Base-by-base conservation (phyloP, 2,797 vertebrate species). In the Myripristis murdjan region DNA sequence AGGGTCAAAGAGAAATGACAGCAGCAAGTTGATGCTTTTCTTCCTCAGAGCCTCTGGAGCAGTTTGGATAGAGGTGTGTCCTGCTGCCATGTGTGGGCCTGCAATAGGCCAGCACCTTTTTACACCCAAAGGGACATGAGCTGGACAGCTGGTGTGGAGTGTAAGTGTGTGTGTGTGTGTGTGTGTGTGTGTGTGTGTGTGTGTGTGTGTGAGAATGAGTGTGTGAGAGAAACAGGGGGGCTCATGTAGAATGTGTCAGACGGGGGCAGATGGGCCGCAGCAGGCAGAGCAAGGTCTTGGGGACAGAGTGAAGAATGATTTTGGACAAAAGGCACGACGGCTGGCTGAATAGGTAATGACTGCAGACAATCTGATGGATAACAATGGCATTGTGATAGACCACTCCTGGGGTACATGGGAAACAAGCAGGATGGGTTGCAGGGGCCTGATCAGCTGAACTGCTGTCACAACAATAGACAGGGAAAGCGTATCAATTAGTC, bases 301-400 rank as follows among this genome's bases (percentile, higher is more conserved):
- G 80, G 79, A 87, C 85, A 77, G 76, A 81, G 83, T 81, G 87
- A 92, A 81, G 88, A 80, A 91, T 84, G 84, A 85, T 88, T 91
- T 84, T 66, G 87, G 91, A 95, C 93, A 95, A 95, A 95, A 94
- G 92, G 81, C 77, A 77, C 1, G 68, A 71, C 41, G 86, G 83
- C 83, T 79, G 81, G 76, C 80, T 93, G 92, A 93, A 93, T 93
- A 85, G 89, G 74, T 88, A 87, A 92, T 91, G 90, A 87, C 72
- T 67, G 83, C 77, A 83, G 83, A 91, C 88, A 92, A 88, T 93
- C 90, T 81, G 81, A 90, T 72, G 75, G 89, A 89, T 88, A 91
- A 94, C 91, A 95, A 94, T 93, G 82, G 89, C 87, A 91, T 92
- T 93, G 89, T 91, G 84, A 83, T 55, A 73, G 90, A 85, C 64